Conservation (phyloP, 1,140 invertebrate species). For the Drusus annulatus region DNA sequence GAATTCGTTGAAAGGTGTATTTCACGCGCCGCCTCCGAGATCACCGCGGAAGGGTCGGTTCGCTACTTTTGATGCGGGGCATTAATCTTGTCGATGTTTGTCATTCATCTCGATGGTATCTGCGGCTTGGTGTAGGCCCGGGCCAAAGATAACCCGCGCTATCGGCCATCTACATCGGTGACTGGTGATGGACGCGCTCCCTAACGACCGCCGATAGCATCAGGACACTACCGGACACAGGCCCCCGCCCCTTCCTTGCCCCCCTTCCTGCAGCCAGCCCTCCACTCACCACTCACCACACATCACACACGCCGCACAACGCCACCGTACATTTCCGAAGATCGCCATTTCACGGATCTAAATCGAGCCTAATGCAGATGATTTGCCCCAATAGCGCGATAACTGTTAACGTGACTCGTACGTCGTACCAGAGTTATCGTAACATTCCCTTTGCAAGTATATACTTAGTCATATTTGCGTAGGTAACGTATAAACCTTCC, state of each 20-base stretch:
- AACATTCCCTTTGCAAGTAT: too few species aligned
- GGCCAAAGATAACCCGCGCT: constrained; percentile 48
- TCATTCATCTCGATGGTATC: constrained; percentile 26
- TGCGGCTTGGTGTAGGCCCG: constrained; percentile 29
- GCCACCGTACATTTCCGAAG: background rate
- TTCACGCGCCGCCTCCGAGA: background rate
- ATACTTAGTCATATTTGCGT: too few species aligned
- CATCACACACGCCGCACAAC: constrained; percentile 32
- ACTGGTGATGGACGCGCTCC: constrained; percentile 43
- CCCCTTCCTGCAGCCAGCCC: constrained; percentile 7
- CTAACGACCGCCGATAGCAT: constrained; percentile 48
- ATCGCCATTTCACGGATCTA: constrained; percentile 17
- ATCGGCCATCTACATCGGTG: constrained; percentile 45
- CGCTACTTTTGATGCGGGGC: constrained; percentile 4
- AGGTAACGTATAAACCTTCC: too few species aligned
- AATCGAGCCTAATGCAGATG: background rate
- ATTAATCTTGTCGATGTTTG: constrained; percentile 34
- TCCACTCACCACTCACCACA: background rate
- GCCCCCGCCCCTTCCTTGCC: constrained; percentile 8
- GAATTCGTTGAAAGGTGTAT: constrained; percentile 30
- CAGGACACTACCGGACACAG: constrained; percentile 39
- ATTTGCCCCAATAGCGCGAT: background rate
- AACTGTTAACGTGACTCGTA: background rate
- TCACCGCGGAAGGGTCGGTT: background rate
- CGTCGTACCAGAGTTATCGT: background rate